Base-by-base conservation (phyloP, 2,113 vertebrate genomes). In the Ochotona princeps region DNA sequence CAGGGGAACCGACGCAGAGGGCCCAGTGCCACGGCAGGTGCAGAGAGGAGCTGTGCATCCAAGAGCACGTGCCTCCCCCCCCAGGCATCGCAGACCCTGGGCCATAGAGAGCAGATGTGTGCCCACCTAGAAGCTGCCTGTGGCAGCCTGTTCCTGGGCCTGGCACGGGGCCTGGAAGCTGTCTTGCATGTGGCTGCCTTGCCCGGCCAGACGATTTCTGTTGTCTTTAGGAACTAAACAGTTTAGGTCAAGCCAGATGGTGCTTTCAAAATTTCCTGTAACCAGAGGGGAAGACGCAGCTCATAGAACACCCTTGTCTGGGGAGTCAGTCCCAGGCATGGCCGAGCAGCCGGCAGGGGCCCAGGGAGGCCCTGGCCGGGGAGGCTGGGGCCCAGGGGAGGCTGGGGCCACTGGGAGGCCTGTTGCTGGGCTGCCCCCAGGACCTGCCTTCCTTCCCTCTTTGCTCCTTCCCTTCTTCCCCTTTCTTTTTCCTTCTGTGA, bases 181-280 rank as follows among this genome's bases (percentile, higher is more conserved):
- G n/a, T n/a, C n/a, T 35, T 30, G 25, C 65, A 0, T 8, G 49
- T n/a, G 65, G 11, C 35, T 1, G 17, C 28, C 14, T 69, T 9
- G 6, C 83, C 83, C n/a, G 47, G n/a, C 54, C 87, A 28, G 38
- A 83, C 79, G 65, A 47, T 73, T 57, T 66, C 73, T 67, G 8
- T 35, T 83, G 87, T 57, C 26, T 65, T 89, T 49, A 65, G 84
- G 57, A 85, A 84, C 65, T 69, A 87, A 87, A 49, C 69, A 74
- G 65, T 44, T 61, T n/a, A 51, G 65, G 80, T 69, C 78, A 92
- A 88, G 84, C 67, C 73, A 74, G 26, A 3, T 69, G 67, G 26
- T 69, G 9, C 83, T 95, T 94, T 89, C 76, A 76, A 49, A 76
- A 57, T 89, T 89, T 91, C 79, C 65, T 69, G 44, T 75, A 91